These are phyloP conservation scores for Sakesphorus luctuosus DNA, from an alignment of 2,113 vertebrate species.

Conservation along the genomic window DNA sequence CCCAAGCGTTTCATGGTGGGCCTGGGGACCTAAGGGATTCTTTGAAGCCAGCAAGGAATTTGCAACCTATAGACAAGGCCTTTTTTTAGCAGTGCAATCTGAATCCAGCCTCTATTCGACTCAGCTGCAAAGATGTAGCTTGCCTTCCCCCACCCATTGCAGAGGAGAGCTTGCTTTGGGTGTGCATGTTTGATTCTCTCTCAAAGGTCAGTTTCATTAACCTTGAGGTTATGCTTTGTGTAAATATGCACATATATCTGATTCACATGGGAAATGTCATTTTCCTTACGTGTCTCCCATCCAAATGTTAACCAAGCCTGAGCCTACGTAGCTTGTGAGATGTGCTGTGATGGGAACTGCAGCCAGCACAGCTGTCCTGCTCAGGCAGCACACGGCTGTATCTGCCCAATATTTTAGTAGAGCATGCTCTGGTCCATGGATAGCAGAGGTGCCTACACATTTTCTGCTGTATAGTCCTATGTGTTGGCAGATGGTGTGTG, in stretches of 20 bases:
- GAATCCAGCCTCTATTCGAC: neutral
- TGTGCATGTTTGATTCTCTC: neutral
- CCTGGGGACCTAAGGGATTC: neutral
- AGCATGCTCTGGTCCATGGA: neutral
- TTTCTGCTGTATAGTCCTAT: neutral
- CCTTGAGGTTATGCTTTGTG: neutral
- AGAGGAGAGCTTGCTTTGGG: neutral
- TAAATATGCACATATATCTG: neutral
- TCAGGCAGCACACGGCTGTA: rapidly evolving
- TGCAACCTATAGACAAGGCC: neutral
- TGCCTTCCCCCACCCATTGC: neutral
- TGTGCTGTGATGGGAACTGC: neutral
- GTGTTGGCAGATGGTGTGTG: neutral
- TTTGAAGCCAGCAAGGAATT: slow-evolving; percentile 21
- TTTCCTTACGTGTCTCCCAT: neutral
- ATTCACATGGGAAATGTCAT: neutral
- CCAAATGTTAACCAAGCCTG: neutral
- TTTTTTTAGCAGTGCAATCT: neutral
- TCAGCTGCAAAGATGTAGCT: neutral
- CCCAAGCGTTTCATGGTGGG: neutral
- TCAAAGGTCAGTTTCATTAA: slow-evolving; percentile 5
- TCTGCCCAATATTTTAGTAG: rapidly evolving
- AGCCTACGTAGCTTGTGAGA: neutral
- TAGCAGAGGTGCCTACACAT: neutral
- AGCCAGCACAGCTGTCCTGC: neutral